Evolutionary conservation across 2,113 vertebrate genomes (phyloP).

Genomic region (Thryonomys swinderianus): DNA sequence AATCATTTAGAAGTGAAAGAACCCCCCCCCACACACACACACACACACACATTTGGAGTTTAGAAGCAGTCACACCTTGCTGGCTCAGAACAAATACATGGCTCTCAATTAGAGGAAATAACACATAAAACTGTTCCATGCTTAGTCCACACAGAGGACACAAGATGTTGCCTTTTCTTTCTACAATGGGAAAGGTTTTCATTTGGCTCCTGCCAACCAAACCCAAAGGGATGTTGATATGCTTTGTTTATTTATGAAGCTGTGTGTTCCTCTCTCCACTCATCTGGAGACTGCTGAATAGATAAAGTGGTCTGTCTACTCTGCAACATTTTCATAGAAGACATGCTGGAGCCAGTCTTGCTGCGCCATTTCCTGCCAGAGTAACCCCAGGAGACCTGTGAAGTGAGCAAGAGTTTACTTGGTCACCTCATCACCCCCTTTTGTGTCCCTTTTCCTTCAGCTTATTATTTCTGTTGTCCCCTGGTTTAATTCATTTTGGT

Average conservation of each 20-base stretch:
- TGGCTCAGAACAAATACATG: slow-evolving; percentile 31
- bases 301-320: neutral
- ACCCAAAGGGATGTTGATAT: neutral
- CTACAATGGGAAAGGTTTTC: slow-evolving; percentile 31
- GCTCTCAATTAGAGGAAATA: slow-evolving; percentile 30
- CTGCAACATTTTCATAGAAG: slow-evolving; percentile 8
- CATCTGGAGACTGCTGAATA: neutral
- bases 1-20: slow-evolving; percentile 30
- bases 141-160: neutral
- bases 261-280: neutral
- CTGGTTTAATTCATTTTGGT: neutral
- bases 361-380: neutral
- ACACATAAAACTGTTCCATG: neutral
- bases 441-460: neutral
- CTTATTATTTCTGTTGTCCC: neutral
- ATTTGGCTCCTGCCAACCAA: neutral
- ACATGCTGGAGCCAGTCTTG: neutral
- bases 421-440: neutral
- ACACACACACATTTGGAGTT: neutral
- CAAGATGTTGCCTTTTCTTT: neutral
- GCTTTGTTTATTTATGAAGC: slow-evolving; percentile 43
- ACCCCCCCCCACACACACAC: neutral
- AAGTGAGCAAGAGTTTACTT: slow-evolving; percentile 15
- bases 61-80: neutral
- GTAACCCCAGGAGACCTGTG: neutral